phyloP scores from a whole-genome alignment of 2,797 vertebrate genomes.

The Pogonophryne albipinna region DNA sequence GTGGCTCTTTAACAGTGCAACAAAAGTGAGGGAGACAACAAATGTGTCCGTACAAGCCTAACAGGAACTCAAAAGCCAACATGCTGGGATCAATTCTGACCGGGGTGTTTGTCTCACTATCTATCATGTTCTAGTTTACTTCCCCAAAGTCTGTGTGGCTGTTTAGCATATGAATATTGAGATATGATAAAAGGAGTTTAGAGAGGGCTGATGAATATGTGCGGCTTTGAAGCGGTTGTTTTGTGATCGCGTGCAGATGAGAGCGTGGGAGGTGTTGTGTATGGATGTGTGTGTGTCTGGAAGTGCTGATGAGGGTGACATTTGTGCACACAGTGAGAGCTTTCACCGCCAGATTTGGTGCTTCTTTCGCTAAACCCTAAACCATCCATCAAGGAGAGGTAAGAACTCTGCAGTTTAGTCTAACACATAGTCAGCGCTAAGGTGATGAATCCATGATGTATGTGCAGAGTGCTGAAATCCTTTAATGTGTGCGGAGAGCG shows the following conservation, averaged over 20 bases:
- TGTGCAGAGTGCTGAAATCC: not conserved
- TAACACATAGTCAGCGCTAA: constrained; percentile 11
- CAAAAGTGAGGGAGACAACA: constrained; percentile 1
- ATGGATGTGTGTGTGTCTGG: constrained; percentile 18
- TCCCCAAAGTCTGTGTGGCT: constrained; percentile 52
- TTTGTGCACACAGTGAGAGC: constrained; percentile 68
- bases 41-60: not conserved
- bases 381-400: constrained; percentile 35
- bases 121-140: constrained; percentile 27
- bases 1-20: not conserved
- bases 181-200: constrained; percentile 71
- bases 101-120: constrained; percentile 22
- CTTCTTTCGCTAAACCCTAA: constrained; percentile 47
- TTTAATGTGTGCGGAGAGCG: constrained; percentile 4
- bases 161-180: constrained; percentile 75
- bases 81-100: constrained; percentile 15
- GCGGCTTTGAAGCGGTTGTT: constrained; percentile 78
- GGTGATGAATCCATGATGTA: constrained; percentile 1
- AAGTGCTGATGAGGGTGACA: constrained; percentile 72
- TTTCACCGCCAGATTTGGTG: constrained; percentile 69
- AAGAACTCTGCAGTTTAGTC: constrained; percentile 34
- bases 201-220: constrained; percentile 76
- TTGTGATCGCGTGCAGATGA: constrained; percentile 80
- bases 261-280: constrained; percentile 75
- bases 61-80: constrained; percentile 5